Base-by-base conservation (phyloP, 1,140 invertebrate genomes). In the Ylistrum balloti region DNA sequence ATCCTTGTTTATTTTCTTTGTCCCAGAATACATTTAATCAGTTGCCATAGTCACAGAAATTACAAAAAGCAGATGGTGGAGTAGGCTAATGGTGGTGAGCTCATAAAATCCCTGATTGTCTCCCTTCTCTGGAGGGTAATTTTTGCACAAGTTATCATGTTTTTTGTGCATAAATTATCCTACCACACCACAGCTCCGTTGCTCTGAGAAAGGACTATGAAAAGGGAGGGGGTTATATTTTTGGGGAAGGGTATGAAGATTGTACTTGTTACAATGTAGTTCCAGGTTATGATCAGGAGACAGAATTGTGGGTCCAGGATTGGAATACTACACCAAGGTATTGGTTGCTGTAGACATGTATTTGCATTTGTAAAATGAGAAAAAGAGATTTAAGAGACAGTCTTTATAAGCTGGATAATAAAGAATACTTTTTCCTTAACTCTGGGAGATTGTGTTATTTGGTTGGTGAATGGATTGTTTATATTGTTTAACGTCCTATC, bases 1-100 rank as follows among this genome's bases (percentile, higher is more conserved):
- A 28, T 74, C 56, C 56, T n/a, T 74, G 56, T 74, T 74, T n/a
- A 74, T 74, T 74, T 74, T 74, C 56, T 74, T 74, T 74, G 56
- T 74, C 56, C 56, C n/a, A 28, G 56, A 74, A 17, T 74, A 74
- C 56, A 74, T 74, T 74, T 74, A 74, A 74, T 74, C 56, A 74
- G 56, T 74, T 17, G 56, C 13, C 56, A 28, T 74, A n/a, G 56
- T 28, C 22, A 74, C n/a, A 74, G 56, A 74, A 74, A 74, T 74
- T 74, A 74, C 56, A 74, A 74, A 74, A 74, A 74, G 56, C 56
- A 74, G 56, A 74, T 74, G 56, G 56, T 74, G 56, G 56, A 74
- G 56, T 28, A 7, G 9, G 22, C 1, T 74, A 74, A 74, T 74
- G 56, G 56, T 74, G 56, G 56, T 28, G 56, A 74, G 56, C 56